Evolutionary conservation across 2,888 invertebrate genomes (phyloP), one percentile per base, ranked within the genome.

Genomic region (Dendrolimus pini): DNA sequence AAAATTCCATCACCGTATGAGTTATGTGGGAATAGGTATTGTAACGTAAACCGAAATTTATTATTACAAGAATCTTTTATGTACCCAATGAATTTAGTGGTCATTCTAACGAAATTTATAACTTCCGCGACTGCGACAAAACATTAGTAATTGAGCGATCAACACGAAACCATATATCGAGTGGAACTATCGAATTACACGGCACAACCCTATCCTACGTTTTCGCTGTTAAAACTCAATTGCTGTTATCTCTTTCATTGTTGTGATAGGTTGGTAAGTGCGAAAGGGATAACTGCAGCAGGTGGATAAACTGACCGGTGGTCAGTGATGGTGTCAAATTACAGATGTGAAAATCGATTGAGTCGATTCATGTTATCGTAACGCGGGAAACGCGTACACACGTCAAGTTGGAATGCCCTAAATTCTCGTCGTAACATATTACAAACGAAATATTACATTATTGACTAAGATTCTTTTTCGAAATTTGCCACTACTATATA

Each of bases 101-200:
- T 54, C 63, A 61, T 57, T 66, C 65, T 69, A 60, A 68, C 69
- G 69, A 62, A 85, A 84, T 88, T 88, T 88, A 89, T 83, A 75
- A 79, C 82, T 87, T 88, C 89, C 89, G 82, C 75, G 70, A 65
- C 70, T 69, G 62, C 71, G 74, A 81, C 81, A 82, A 81, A 77
- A 82, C 85, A 82, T 77, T 73, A 64, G 77, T 86, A 85, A 89
- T 89, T 86, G 88, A 89, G 87, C 80, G 80, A 83, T 89, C 89
- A 87, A 67, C 65, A 65, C 71, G 68, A 68, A 67, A 70, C 80
- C 75, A 82, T 85, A 82, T 81, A 78, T 85, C 71, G 78, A 80
- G 74, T 69, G 69, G 76, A 77, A 77, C 80, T 87, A 87, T 89
- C 88, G 70, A 75, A 76, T 89, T 88, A 80, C 83, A 72, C 75